These are phyloP conservation scores for Spisula solida DNA, from an alignment of 2,888 invertebrate genomes.

Conservation along the genomic window DNA sequence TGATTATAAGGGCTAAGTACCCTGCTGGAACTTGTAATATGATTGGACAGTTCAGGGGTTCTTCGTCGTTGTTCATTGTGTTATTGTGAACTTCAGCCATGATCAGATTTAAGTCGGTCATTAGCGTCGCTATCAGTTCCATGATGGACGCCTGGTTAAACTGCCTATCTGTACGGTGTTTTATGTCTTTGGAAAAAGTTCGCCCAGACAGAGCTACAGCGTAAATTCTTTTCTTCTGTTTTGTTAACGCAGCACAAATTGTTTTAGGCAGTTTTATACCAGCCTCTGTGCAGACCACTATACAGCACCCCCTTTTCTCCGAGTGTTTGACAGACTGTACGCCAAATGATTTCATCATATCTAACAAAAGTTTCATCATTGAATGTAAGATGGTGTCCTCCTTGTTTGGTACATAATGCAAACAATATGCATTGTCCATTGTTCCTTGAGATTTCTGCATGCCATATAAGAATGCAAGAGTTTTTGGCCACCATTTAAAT, in stretches of 20 bases:
- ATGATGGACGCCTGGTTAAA: background rate
- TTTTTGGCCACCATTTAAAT: constrained; percentile 27
- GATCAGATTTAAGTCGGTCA: constrained; percentile 20
- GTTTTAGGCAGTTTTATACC: constrained; percentile 6
- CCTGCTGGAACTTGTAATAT: background rate
- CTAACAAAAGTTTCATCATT: background rate
- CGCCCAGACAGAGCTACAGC: constrained; percentile 22
- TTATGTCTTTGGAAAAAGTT: constrained; percentile 14
- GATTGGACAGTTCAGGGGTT: background rate
- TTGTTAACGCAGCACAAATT: background rate
- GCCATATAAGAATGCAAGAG: constrained; percentile 30
- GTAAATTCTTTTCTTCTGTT: background rate
- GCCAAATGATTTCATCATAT: constrained; percentile 31
- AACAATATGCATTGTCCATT: background rate
- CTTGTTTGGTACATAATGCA: constrained; percentile 14
- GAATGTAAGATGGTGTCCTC: background rate
- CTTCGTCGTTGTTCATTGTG: background rate
- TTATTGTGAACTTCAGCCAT: background rate
- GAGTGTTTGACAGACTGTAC: background rate
- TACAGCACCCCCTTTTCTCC: constrained; percentile 21
- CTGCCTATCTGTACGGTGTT: background rate
- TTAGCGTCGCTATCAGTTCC: background rate
- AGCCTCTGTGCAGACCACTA: constrained; percentile 11
- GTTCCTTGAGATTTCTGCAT: background rate
- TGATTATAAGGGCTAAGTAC: constrained; percentile 11